phyloP scores from a whole-genome alignment of 2,888 invertebrate species.

The Uloborus plumipes region DNA sequence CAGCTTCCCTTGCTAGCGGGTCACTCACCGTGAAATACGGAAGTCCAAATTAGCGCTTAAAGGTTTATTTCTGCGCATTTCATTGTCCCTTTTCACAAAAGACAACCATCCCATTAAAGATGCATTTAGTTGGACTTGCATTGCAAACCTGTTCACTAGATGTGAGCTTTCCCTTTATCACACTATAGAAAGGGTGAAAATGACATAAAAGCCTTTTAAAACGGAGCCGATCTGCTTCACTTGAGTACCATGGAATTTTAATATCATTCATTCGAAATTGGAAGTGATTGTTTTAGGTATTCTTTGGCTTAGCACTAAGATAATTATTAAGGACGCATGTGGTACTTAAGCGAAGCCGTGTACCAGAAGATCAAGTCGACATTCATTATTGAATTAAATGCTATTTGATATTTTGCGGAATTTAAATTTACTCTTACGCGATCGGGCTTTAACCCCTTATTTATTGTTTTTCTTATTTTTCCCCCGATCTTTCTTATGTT shows the following conservation, averaged over 20 bases:
- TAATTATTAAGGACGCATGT: too few species aligned
- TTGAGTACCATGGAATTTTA: neutral
- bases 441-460: too few species aligned
- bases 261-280: too few species aligned
- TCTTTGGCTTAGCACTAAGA: too few species aligned
- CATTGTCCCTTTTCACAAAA: slow-evolving; percentile 15
- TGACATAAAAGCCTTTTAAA: neutral
- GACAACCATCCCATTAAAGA: slow-evolving; percentile 8
- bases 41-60: slow-evolving; percentile 6
- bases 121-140: slow-evolving; percentile 11
- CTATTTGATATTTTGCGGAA: too few species aligned
- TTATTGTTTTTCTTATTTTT: too few species aligned
- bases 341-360: too few species aligned
- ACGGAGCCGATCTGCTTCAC: neutral
- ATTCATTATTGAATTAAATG: too few species aligned
- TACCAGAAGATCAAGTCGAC: too few species aligned
- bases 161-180: neutral
- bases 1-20: neutral
- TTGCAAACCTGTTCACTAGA: slow-evolving; percentile 18
- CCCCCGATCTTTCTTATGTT: too few species aligned
- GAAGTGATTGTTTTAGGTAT: too few species aligned
- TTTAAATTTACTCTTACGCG: too few species aligned
- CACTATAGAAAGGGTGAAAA: neutral
- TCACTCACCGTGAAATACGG: slow-evolving; percentile 9
- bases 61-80: slow-evolving; percentile 9